Conservation (phyloP, 2,113 vertebrate genomes). For the Donacobius atricapilla region DNA sequence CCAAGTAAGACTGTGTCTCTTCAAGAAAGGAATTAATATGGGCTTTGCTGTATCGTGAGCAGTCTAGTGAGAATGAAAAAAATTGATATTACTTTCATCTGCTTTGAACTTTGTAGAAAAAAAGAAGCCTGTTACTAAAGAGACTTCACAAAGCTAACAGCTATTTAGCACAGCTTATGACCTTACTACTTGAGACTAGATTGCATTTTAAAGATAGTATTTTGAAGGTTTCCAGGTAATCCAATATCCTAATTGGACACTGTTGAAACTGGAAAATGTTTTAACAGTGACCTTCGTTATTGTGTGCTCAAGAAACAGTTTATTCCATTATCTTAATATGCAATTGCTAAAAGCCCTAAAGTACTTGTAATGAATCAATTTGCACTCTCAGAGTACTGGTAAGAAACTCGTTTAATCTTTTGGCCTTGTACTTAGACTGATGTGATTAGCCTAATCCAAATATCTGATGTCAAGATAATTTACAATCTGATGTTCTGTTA, state of each 20-base stretch:
- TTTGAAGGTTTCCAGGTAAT: slow-evolving; percentile 12
- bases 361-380: background rate
- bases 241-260: background rate
- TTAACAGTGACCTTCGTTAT: background rate
- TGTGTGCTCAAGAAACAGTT: background rate
- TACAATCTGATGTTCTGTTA: background rate
- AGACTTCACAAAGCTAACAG: background rate
- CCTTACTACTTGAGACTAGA: background rate
- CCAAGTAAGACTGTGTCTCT: background rate
- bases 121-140: background rate
- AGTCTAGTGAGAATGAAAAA: background rate
- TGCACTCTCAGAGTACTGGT: background rate
- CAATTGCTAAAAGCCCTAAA: background rate
- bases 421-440: background rate
- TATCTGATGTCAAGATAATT: background rate
- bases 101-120: background rate
- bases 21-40: slow-evolving; percentile 2
- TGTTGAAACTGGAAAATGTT: background rate
- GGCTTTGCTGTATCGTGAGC: background rate
- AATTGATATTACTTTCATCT: background rate
- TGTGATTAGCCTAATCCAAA: background rate
- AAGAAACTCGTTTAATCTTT: background rate
- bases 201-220: background rate
- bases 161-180: background rate
- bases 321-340: background rate